A percentile compares a stretch with the other conserved stretches of the same genome.
Conservation (phyloP, 53 echinoderm and acorn worm genomes). For the Mesocentrotus franciscanus region DNA sequence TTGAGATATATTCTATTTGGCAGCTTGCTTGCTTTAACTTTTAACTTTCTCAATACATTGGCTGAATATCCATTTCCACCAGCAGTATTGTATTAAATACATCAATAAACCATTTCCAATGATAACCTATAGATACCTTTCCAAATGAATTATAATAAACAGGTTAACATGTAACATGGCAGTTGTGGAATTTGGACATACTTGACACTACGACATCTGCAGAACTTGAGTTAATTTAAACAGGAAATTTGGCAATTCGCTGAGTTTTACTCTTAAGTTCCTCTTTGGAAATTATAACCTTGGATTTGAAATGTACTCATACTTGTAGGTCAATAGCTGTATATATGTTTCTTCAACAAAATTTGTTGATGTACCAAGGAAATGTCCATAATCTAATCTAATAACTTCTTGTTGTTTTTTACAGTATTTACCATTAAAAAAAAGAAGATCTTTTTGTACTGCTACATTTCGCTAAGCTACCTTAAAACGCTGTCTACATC, state of each 20-base stretch:
- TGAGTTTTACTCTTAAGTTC: constrained; percentile 19
- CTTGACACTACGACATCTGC: not conserved
- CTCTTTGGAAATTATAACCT: not conserved
- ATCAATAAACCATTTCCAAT: not conserved
- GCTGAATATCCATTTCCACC: not conserved
- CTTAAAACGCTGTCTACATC: too few relatives aligned
- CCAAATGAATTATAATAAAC: not conserved
- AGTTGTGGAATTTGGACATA: not conserved
- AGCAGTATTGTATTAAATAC: not conserved
- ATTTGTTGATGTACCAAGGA: not conserved
- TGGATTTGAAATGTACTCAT: not conserved
- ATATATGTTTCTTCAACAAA: not conserved
- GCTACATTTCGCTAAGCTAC: too few relatives aligned
- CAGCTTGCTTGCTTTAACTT: too few relatives aligned
- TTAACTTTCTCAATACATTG: too few relatives aligned
- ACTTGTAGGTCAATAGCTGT: not conserved
- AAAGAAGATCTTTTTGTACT: too few relatives aligned
- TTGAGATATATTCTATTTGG: too few relatives aligned
- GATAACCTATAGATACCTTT: not conserved
- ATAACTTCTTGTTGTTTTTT: not conserved
- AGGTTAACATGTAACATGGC: not conserved
- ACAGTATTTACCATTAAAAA: not conserved
- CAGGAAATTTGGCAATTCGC: constrained; percentile 43
- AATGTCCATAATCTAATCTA: not conserved
- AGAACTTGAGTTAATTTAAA: not conserved